A percentile compares a stretch with the other conserved stretches of the same genome.
Conservation (phyloP, 2,797 vertebrate genomes). For the Antennarius maculatus region DNA sequence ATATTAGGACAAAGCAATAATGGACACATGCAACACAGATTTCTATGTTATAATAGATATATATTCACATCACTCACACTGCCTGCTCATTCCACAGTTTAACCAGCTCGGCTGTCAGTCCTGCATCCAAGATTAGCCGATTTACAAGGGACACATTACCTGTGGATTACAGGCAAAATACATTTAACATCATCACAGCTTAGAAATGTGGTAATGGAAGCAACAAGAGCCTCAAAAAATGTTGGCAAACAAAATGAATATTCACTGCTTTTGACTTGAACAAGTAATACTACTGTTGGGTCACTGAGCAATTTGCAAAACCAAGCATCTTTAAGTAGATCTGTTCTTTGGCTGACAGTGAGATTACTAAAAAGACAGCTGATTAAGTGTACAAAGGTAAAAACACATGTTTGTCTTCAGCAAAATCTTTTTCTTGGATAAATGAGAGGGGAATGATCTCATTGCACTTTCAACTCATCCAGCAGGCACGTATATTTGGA, state of each 20-base stretch:
- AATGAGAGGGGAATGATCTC: conserved; percentile 18
- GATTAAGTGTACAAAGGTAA: conserved; percentile 24
- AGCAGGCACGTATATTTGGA: conserved; percentile 30
- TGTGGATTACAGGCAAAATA: conserved; percentile 55
- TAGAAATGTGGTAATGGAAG: conserved; percentile 14
- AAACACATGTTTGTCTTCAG: conserved; percentile 11
- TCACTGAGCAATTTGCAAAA: conserved; percentile 12
- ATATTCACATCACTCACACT: conserved; percentile 83
- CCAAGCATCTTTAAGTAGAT: conserved; percentile 9
- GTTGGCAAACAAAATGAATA: conserved; percentile 5
- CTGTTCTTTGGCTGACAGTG: conserved; percentile 12
- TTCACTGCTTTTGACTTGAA: background rate
- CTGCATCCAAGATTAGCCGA: conserved; percentile 92
- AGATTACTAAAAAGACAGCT: background rate
- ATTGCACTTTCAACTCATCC: conserved; percentile 40
- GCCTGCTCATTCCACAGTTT: conserved; percentile 89
- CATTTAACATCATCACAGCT: conserved; percentile 15
- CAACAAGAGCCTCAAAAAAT: conserved; percentile 4
- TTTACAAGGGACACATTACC: conserved; percentile 83
- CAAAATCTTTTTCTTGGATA: conserved; percentile 31
- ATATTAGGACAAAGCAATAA: conserved; percentile 14
- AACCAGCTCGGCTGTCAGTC: conserved; percentile 90
- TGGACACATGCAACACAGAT: conserved; percentile 29
- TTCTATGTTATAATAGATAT: conserved; percentile 7
- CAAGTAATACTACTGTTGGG: background rate